Evolutionary conservation across 2,888 invertebrate species (phyloP), one percentile per base, ranked within the genome.

Genomic region (Pterostichus niger): DNA sequence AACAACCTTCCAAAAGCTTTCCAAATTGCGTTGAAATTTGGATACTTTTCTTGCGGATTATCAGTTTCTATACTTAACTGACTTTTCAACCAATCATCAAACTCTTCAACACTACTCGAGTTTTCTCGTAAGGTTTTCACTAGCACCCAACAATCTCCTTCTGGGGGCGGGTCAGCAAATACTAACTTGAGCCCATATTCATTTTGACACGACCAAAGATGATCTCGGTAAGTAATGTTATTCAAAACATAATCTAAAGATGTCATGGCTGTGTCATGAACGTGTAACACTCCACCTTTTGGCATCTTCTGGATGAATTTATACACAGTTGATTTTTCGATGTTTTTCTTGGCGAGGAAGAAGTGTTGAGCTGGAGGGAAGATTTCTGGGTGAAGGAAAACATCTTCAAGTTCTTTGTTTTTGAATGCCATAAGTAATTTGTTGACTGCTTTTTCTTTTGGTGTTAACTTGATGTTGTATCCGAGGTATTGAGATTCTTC

Each of bases 261-360:
- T 17, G 92, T 91, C 0, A 94, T 89, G 0, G 93, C 93, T 83
- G 93, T 93, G 84, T 95, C 93, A 87, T 96, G 96, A 0, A 93
- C 91, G 88, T 95, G 95, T 31, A 95, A 88, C 0, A 93, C 92
- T 0, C 92, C 94, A 3, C 95, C 96, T 89, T 96, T 96, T 0
- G 96, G 96, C 92, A 96, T 92, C 40, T 89, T 89, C 84, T 92
- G 90, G 11, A 96, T 92, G 6, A 95, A 91, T 85, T 92, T 89
- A 86, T 93, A 96, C 0, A 96, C 93, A 84, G 92, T 90, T 0
- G 95, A 95, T 0, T 90, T 85, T 5, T 91, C 90, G 59, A 96
- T 94, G 35, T 91, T 88, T 0, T 91, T 87, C 85, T 92, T 91
- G 11, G 92, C 93, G 0, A 89, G 88, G 86, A 95, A 92, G 86